These are phyloP conservation scores for Electrophaes corylata DNA, from an alignment of 2,888 invertebrate genomes.

Conservation along the genomic window DNA sequence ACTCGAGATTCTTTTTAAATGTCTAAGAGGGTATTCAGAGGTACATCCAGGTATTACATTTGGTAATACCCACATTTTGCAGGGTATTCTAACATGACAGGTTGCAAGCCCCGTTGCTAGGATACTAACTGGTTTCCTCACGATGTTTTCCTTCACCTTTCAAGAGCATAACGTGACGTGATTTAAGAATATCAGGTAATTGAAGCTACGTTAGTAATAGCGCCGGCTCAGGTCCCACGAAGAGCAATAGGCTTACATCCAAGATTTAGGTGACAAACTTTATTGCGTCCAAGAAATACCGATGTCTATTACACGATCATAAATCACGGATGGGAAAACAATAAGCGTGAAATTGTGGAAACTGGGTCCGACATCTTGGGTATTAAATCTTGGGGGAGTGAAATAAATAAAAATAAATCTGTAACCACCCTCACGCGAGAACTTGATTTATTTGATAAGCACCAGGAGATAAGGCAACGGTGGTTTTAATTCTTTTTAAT, in stretches of 20 bases:
- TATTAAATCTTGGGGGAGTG: conserved; percentile 83
- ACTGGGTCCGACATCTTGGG: conserved; percentile 78
- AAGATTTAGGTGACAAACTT: conserved; percentile 83
- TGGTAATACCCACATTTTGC: too few relatives aligned
- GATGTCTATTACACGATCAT: conserved; percentile 79
- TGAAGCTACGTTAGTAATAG: conserved; percentile 27
- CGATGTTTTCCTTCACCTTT: too few relatives aligned
- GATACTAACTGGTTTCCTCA: too few relatives aligned
- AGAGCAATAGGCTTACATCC: conserved; percentile 75
- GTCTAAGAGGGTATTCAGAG: too few relatives aligned
- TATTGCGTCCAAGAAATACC: conserved; percentile 81
- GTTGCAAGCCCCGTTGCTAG: too few relatives aligned
- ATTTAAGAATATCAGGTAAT: conserved; percentile 27
- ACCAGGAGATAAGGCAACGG: conserved; percentile 31
- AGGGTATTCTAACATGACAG: too few relatives aligned
- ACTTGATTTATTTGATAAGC: conserved; percentile 76
- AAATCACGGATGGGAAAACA: conserved; percentile 85
- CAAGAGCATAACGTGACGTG: neutral
- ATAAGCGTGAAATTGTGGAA: conserved; percentile 85
- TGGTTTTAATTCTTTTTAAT: conserved; percentile 64
- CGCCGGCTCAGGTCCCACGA: conserved; percentile 37
- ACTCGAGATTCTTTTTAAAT: too few relatives aligned
- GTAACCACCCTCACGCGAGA: conserved; percentile 68
- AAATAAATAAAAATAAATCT: conserved; percentile 84
- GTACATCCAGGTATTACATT: too few relatives aligned